Evolutionary conservation across 2,797 vertebrate genomes (phyloP), one percentile per base, ranked within the genome.

Genomic region (Chloroceryle amazona): DNA sequence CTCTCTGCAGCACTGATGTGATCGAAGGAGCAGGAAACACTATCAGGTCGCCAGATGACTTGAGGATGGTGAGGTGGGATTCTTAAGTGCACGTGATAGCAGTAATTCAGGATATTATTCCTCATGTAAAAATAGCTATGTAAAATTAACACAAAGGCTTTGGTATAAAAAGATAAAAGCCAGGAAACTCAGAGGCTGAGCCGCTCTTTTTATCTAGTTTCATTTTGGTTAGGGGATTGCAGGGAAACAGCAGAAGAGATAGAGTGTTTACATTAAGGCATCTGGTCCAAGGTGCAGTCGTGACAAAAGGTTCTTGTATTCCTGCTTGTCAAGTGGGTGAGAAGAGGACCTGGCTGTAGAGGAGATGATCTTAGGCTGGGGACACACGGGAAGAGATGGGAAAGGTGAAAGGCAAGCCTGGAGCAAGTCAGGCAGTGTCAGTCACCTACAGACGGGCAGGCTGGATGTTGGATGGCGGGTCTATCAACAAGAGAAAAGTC

Each of bases 91-190:
- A 95, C 70, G 70, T 91, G 96, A 93, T 10, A 93, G 89, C 85
- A 86, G 89, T 72, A 97, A 97, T 75, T 93, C 95, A 97, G 91
- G 88, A 96, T 96, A 96, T 96, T 96, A 95, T 97, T 86, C 90
- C 86, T 82, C 80, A 75, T 89, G 95, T 83, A 97, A 96, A 97
- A 97, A 97, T 96, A 96, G 95, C 90, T 80, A 90, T 60, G 92
- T 92, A 94, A 96, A 97, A 96, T 96, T 97, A 97, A 95, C 96
- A 96, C 94, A 96, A 97, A 96, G 90, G 86, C 92, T 91, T 94
- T 91, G 92, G 95, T 89, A 95, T 92, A 94, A 97, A 92, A 93
- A 96, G 90, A 94, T 96, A 94, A 96, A 97, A 97, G 96, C 93
- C 94, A 97, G 95, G 97, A 96, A 97, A 85, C 71, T 92, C 81